Evolutionary conservation across 2,113 vertebrate species (phyloP).

Genomic region (zebrafish (Danio rerio)): GRCz12tu NC_133191.1:471501-472000

Average conservation of each 20-base stretch:
- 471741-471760: conserved; percentile 78
- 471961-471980: no score
- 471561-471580: conserved; percentile 97
- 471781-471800: conserved; percentile 80
- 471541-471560: conserved; percentile 86
- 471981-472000: no score
- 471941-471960: no score
- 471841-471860: conserved; percentile 82
- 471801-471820: conserved; percentile 85
- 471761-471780: conserved; percentile 72
- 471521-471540: conserved; percentile 99
- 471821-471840: conserved; percentile 80
- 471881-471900: not conserved
- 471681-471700: conserved; percentile 88
- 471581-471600: conserved; percentile 94
- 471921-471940: no score
- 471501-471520: conserved; percentile 99
- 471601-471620: conserved; percentile 92
- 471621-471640: conserved; percentile 98
- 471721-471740: conserved; percentile 67
- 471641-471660: no score
- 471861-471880: conserved; percentile 79
- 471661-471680: conserved; percentile 60
- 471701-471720: conserved; percentile 87
- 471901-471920: not conserved